These are phyloP conservation scores for Herminia tarsipennalis DNA, from an alignment of 2,888 invertebrate genomes.

Conservation along the genomic window DNA sequence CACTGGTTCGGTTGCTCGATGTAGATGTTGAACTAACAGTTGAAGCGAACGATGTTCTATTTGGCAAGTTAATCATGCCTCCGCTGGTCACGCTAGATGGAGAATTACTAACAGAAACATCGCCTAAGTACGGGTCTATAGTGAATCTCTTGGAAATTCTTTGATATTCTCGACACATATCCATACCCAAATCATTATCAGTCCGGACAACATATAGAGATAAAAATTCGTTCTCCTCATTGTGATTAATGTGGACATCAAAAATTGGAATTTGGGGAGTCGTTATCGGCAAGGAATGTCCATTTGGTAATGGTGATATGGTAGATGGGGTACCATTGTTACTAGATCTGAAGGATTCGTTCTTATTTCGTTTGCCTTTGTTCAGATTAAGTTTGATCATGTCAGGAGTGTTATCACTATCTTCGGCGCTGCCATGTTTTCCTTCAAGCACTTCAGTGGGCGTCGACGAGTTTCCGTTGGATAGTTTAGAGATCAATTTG, in stretches of 20 bases:
- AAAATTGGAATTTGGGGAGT: slow-evolving; percentile 77
- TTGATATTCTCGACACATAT: slow-evolving; percentile 80
- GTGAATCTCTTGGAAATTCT: slow-evolving; percentile 78
- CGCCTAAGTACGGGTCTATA: slow-evolving; percentile 77
- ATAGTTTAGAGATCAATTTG: slow-evolving; percentile 77
- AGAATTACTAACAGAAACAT: slow-evolving; percentile 74
- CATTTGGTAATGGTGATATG: slow-evolving; percentile 79
- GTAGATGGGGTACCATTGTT: slow-evolving; percentile 80
- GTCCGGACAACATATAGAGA: slow-evolving; percentile 77
- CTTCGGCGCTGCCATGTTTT: slow-evolving; percentile 49
- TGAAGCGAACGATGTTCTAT: slow-evolving; percentile 76
- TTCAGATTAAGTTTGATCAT: slow-evolving; percentile 60
- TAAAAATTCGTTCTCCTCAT: slow-evolving; percentile 78
- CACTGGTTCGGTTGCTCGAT: slow-evolving; percentile 76
- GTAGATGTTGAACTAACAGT: slow-evolving; percentile 75
- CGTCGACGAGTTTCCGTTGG: slow-evolving; percentile 79
- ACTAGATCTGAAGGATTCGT: slow-evolving; percentile 71
- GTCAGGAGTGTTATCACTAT: slow-evolving; percentile 75
- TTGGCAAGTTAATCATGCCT: slow-evolving; percentile 74
- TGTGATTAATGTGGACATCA: slow-evolving; percentile 75
- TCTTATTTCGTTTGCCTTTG: slow-evolving; percentile 66
- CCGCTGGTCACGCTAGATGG: slow-evolving; percentile 81
- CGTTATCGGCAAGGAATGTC: slow-evolving; percentile 70
- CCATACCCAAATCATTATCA: slow-evolving; percentile 77
- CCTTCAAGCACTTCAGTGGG: slow-evolving; percentile 62